These are phyloP conservation scores for Spodoptera picta DNA, from an alignment of 2,888 invertebrate species.

Conservation along the genomic window DNA sequence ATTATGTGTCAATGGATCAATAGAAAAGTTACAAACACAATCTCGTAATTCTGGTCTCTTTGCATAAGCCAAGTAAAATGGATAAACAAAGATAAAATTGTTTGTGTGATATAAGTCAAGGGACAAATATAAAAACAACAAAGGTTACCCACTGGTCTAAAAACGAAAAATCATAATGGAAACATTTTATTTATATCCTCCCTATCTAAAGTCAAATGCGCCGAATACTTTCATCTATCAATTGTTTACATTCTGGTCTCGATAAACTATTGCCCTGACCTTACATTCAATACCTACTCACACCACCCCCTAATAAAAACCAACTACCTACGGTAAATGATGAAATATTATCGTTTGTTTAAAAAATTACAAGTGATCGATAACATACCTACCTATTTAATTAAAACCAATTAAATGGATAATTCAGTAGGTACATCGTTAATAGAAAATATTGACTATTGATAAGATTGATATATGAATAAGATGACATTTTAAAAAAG, in stretches of 20 bases:
- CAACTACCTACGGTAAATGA: no score
- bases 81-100: conserved; percentile 25
- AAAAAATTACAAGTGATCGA: no score
- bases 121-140: conserved; percentile 13
- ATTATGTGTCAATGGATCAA: conserved; percentile 3
- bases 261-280: conserved; percentile 31
- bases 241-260: conserved; percentile 14
- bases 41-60: conserved; percentile 10
- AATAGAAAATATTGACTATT: no score
- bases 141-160: conserved; percentile 25
- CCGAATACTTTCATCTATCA: conserved; percentile 24
- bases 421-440: no score
- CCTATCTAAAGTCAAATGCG: conserved; percentile 14
- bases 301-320: conserved; percentile 80
- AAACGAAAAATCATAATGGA: conserved; percentile 33
- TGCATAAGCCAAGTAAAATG: conserved; percentile 25
- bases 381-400: no score
- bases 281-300: conserved; percentile 77
- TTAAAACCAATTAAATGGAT: no score
- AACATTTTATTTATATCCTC: conserved; percentile 36
- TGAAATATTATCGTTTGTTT: no score
- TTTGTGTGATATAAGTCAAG: conserved; percentile 1
- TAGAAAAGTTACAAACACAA: conserved; percentile 8
- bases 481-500: no score
- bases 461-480: no score